Conservation (phyloP, 2,797 vertebrate species). For the Alectoris magna region DNA sequence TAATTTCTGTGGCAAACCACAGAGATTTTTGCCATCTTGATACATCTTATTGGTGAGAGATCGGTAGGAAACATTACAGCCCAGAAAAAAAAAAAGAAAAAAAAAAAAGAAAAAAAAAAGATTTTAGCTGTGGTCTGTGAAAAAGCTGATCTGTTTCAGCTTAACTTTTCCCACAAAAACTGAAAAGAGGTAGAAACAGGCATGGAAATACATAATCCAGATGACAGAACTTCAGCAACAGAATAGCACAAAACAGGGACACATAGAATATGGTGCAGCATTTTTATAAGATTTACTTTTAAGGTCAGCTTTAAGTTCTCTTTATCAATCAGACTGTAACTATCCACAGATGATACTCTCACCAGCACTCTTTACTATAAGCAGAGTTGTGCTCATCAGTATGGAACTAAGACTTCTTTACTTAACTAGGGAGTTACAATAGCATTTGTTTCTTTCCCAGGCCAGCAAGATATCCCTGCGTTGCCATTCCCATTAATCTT, state of each 20-base stretch:
- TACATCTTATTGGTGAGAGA: not conserved
- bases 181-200: not conserved
- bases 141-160: not conserved
- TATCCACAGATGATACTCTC: not conserved
- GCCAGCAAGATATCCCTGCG: not conserved
- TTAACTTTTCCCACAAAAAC: not conserved
- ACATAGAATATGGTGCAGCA: not conserved
- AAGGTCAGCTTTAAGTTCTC: not conserved
- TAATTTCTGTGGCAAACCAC: constrained; percentile 10
- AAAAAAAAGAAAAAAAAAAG: not conserved
- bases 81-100: not conserved
- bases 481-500: not conserved
- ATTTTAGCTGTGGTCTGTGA: not conserved
- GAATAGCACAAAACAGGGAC: not conserved
- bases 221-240: not conserved
- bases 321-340: not conserved
- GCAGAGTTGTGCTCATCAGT: not conserved
- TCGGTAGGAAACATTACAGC: not conserved
- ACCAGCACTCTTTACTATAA: not conserved
- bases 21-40: not conserved
- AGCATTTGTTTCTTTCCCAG: not conserved
- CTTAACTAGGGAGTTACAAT: not conserved
- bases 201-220: not conserved
- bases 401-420: not conserved
- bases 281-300: not conserved